These are phyloP conservation scores for Oncopeltus fasciatus DNA, from an alignment of 1,140 invertebrate species.

Conservation along the genomic window DNA sequence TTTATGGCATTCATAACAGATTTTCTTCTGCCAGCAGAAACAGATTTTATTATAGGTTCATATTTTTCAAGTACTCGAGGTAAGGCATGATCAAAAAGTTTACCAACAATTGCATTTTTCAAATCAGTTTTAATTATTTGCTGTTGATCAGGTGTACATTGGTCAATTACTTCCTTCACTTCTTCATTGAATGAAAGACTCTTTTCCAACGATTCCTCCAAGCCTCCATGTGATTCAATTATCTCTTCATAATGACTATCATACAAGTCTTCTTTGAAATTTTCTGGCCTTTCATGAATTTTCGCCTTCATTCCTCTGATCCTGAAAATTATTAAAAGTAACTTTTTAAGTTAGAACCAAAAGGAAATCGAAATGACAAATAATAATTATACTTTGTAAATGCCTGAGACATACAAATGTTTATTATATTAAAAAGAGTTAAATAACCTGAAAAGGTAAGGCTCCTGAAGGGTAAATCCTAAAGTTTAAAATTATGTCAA, in stretches of 20 bases:
- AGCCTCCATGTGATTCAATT: neutral
- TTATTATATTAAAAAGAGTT: too few species aligned
- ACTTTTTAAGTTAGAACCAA: too few species aligned
- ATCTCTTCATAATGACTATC: neutral
- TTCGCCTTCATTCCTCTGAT: slow-evolving; percentile 1
- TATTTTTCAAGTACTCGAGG: neutral
- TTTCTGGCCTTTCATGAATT: neutral
- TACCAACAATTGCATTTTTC: neutral
- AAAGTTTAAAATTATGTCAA: too few species aligned
- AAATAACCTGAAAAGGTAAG: too few species aligned
- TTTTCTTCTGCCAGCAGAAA: too few species aligned
- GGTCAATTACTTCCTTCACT: neutral
- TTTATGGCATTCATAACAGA: too few species aligned
- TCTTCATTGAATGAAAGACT: neutral
- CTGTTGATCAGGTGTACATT: neutral
- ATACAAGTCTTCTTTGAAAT: neutral
- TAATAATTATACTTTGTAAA: too few species aligned
- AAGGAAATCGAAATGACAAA: too few species aligned
- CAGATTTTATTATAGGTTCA: too few species aligned
- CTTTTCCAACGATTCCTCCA: neutral
- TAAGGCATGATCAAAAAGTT: neutral
- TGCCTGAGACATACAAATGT: too few species aligned
- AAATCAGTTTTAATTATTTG: neutral
- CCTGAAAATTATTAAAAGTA: too few species aligned
- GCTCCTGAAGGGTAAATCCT: too few species aligned